Evolutionary conservation across 2,888 invertebrate genomes (phyloP).

Genomic region (Acronicta aceris): DNA sequence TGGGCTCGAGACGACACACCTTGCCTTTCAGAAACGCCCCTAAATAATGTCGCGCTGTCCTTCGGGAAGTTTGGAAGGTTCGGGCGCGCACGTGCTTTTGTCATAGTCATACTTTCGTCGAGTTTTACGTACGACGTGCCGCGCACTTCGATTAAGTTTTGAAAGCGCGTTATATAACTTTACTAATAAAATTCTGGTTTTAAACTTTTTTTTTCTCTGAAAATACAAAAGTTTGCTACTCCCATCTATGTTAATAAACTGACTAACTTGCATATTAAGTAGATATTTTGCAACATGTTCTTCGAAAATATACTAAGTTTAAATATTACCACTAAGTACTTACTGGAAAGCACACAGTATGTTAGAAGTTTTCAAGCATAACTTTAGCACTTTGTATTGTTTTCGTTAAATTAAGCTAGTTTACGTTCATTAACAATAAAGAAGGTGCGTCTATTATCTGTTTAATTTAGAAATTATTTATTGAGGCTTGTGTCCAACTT

Average conservation of each 20-base stretch:
- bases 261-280: conserved; percentile 56
- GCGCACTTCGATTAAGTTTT: conserved; percentile 83
- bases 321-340: conserved; percentile 18
- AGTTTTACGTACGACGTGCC: conserved; percentile 86
- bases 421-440: too few relatives aligned
- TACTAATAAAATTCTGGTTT: conserved; percentile 77
- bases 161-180: conserved; percentile 77
- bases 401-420: too few relatives aligned
- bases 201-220: conserved; percentile 71
- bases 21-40: conserved; percentile 85
- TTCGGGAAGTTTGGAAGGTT: conserved; percentile 86
- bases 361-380: conserved; percentile 21
- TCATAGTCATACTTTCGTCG: conserved; percentile 85
- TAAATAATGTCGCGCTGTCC: conserved; percentile 84
- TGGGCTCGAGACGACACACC: conserved; percentile 82
- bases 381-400: too few relatives aligned
- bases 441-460: too few relatives aligned
- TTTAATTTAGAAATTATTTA: too few relatives aligned
- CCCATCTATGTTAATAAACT: conserved; percentile 63
- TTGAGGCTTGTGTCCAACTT: too few relatives aligned
- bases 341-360: too few relatives aligned
- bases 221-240: conserved; percentile 62
- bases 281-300: conserved; percentile 38
- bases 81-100: conserved; percentile 85
- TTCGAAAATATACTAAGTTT: conserved; percentile 34